Conservation (phyloP, 2,888 invertebrate genomes). For the Ferrisia virgata region DNA sequence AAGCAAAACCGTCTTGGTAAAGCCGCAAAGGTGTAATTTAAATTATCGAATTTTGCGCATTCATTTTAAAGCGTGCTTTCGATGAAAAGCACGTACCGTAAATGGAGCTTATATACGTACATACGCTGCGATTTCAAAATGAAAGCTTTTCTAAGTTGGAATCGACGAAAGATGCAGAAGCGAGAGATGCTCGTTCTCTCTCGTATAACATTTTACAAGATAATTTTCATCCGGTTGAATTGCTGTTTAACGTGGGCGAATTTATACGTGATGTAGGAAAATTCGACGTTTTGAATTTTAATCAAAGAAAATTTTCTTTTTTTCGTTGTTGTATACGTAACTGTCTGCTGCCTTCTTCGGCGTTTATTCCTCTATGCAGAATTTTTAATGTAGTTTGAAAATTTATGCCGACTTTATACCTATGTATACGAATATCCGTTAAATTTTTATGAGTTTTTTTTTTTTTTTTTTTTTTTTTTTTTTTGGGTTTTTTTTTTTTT, state of each 20-base stretch:
- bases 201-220: not conserved
- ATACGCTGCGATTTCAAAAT: not conserved
- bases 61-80: not conserved
- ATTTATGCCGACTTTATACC: not conserved
- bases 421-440: not conserved
- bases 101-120: not conserved
- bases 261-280: not conserved
- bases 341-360: not conserved
- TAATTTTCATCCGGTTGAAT: not conserved
- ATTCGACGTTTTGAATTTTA: not conserved
- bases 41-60: conserved; percentile 2
- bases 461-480: no score
- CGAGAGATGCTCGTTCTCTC: not conserved
- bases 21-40: conserved; percentile 9
- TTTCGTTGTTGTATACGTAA: not conserved
- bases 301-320: not conserved
- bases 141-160: not conserved
- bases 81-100: not conserved
- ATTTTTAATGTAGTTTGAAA: not conserved
- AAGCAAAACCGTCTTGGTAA: not conserved
- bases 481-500: no score
- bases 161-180: not conserved
- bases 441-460: conserved; percentile 1
- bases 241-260: not conserved
- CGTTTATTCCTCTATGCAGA: not conserved